Conservation (phyloP, 1,140 invertebrate genomes). For the Steinernema feltiae region DNA sequence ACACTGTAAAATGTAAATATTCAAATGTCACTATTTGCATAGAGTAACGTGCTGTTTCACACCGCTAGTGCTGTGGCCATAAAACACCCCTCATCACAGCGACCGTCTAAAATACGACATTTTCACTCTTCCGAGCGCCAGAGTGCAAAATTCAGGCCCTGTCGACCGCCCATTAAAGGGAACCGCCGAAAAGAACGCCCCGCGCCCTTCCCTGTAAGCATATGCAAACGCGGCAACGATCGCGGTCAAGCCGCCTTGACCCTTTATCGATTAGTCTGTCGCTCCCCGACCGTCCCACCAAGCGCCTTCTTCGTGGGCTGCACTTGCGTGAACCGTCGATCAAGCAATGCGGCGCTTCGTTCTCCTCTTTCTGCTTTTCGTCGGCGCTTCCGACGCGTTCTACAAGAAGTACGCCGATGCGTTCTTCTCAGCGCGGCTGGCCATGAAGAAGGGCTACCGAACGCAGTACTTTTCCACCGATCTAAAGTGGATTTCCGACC, state of each 20-base stretch:
- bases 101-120: too few species aligned
- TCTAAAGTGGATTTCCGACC: neutral
- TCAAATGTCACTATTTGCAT: too few species aligned
- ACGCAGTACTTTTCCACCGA: neutral
- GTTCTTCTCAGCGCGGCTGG: neutral
- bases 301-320: neutral
- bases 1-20: too few species aligned
- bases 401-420: neutral
- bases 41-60: too few species aligned
- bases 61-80: too few species aligned
- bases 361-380: neutral
- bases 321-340: neutral
- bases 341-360: neutral
- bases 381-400: neutral
- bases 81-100: too few species aligned
- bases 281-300: neutral
- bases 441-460: neutral
- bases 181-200: too few species aligned
- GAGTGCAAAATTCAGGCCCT: too few species aligned
- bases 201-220: too few species aligned
- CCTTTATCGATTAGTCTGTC: neutral
- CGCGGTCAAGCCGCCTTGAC: neutral
- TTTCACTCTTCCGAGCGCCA: too few species aligned
- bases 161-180: too few species aligned
- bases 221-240: too few species aligned